Base-by-base conservation (phyloP, 2,797 vertebrate genomes). In the Melanogrammus aeglefinus region DNA sequence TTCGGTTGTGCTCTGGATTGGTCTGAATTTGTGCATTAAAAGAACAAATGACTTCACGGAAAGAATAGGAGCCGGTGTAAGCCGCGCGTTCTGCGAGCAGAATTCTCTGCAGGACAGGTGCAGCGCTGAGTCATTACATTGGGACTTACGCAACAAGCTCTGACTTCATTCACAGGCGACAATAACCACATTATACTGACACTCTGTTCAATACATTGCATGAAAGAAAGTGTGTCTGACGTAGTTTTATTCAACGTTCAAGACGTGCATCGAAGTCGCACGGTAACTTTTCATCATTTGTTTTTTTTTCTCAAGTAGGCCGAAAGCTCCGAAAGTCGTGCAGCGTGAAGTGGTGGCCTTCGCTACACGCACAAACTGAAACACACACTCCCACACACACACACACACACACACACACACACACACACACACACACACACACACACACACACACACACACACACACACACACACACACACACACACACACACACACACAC, bases 61-160 rank as follows among this genome's bases (percentile, higher is more conserved):
- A 69, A 79, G 76, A 78, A 78, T 6, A 33, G 9, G 63, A n/a
- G 14, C 29, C 29, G 70, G 18, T 35, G 29, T 33, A 6, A 35
- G 70, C 57, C 57, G 57, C 57, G 21, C 57, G 47, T 5, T 18
- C 47, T 57, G 47, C 47, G 16, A 24, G 57, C 57, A 81, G 83
- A 80, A 77, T 77, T 87, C 87, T 89, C 89, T 91, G 91, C 91
- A 91, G 91, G 91, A 88, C 90, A 92, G 91, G 91, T 92, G 90
- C 92, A 89, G 89, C 90, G 94, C 94, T 95, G 94, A 95, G 93
- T 95, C 94, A 95, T 91, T 92, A 91, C 90, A 88, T 87, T 84
- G 88, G 86, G 84, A 91, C 91, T 94, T 93, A 94, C 80, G 92
- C 92, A 93, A 93, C 91, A 88, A 85, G 87, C 88, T 86, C 83